These are phyloP conservation scores for Cantharis nigra DNA, from an alignment of 2,888 invertebrate genomes.

Conservation along the genomic window DNA sequence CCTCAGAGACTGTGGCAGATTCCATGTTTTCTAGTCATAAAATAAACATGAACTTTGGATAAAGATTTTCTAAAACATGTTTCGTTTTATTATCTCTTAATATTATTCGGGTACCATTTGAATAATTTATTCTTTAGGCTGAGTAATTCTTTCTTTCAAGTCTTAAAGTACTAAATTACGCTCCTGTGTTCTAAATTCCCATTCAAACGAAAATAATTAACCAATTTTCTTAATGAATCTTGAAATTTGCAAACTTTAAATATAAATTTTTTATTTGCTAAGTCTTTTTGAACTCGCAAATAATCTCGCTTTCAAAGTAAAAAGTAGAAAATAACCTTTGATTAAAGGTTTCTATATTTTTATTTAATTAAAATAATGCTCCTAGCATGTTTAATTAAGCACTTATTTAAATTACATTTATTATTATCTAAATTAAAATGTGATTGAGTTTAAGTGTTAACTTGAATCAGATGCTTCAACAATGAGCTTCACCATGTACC, in stretches of 20 bases:
- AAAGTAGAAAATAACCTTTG: background rate
- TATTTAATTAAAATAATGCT: background rate
- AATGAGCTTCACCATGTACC: too few relatives aligned
- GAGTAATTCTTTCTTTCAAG: background rate
- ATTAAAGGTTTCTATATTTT: background rate
- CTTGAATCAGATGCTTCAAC: too few relatives aligned
- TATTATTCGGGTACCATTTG: conserved; percentile 17
- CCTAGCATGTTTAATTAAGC: background rate
- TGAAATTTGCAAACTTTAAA: background rate
- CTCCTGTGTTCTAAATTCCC: background rate
- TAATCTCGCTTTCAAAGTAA: background rate
- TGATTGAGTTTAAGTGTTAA: too few relatives aligned
- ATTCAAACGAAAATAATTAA: conserved; percentile 3
- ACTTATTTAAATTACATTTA: background rate
- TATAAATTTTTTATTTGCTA: background rate
- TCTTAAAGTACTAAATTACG: background rate
- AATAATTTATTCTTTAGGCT: conserved; percentile 8
- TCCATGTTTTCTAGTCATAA: conserved; percentile 43
- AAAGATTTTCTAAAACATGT: conserved; percentile 38
- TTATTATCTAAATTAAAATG: background rate
- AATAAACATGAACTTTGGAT: conserved; percentile 46
- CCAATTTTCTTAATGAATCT: conserved; percentile 3
- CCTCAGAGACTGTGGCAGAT: conserved; percentile 32
- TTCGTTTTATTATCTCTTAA: conserved; percentile 38
- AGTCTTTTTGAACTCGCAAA: background rate